These are phyloP conservation scores for Triops longicaudatus DNA, from an alignment of 1,140 invertebrate species.

Conservation along the genomic window DNA sequence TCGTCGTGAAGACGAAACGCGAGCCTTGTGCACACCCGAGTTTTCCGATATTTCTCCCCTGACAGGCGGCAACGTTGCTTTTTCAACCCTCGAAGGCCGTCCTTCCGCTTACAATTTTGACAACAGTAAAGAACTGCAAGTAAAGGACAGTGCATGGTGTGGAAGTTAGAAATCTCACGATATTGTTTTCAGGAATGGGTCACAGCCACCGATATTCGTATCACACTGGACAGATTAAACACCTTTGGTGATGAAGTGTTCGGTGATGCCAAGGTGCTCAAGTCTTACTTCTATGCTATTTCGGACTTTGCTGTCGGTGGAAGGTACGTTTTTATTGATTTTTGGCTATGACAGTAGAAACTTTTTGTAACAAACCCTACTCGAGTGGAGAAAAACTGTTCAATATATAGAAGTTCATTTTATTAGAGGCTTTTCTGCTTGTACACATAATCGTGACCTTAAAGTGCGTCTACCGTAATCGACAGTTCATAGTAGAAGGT, in stretches of 20 bases:
- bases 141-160: constrained; percentile 37
- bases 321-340: constrained; percentile 43
- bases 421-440: too few relatives aligned
- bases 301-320: constrained; percentile 93
- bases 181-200: constrained; percentile 76
- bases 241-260: constrained; percentile 99
- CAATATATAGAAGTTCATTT: too few relatives aligned
- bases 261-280: constrained; percentile 77
- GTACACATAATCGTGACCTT: too few relatives aligned
- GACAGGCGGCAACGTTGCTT: constrained; percentile 89
- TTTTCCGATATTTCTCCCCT: constrained; percentile 96
- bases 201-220: constrained; percentile 85
- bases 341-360: too few relatives aligned
- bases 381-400: too few relatives aligned
- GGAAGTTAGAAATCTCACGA: constrained; percentile 4
- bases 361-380: too few relatives aligned
- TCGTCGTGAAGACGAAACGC: constrained; percentile 63
- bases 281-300: constrained; percentile 97
- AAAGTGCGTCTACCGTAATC: too few relatives aligned
- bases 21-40: constrained; percentile 88
- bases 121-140: constrained; percentile 76
- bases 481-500: too few relatives aligned
- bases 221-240: constrained; percentile 82
- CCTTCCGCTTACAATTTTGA: constrained; percentile 88
- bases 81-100: constrained; percentile 88